Base-by-base conservation (phyloP, 2,888 invertebrate genomes). In the Omphaloscelis lunosa region DNA sequence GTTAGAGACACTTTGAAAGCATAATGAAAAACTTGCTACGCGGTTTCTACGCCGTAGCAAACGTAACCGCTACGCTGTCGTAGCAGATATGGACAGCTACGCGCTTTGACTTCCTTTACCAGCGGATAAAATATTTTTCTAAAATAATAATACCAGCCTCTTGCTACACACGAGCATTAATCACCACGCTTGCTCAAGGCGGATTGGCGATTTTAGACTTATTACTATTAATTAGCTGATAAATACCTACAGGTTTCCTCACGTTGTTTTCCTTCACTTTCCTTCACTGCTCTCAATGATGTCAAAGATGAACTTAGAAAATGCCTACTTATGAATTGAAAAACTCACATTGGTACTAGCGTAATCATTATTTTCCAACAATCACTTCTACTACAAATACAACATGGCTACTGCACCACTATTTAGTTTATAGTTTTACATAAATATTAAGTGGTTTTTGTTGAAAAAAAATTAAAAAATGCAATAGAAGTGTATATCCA, bases 31-130 rank as follows among this genome's bases (percentile, higher is more conserved):
- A 51, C 23, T 23, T 39, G 17, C 76, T 77, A 77, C 77, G 34
- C 34, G 23, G 67, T 20, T 66, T 5, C 77, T 67, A 67, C 34
- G 61, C 41, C 68, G 45, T 77, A 77, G 45, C 61, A 41, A 45
- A 27, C 51, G 29, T 53, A 61, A 34, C n/a, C 12, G 66, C 53
- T 61, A 76, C 23, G 45, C 51, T 27, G 2, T 66, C 61, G 51
- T 77, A 67, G 77, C 67, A 77, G 17, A 61, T 9, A 53, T 34
- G 20, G 11, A 41, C 1, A 23, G 17, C 39, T 56, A 34, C 70
- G 51, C 51, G n/a, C 9, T 41, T 63, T 2, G 11, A 62, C 9
- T 56, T 51, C 27, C 11, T n/a, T 29, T 58, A 15, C 2, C 2
- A 29, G 23, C 0, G 7, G 4, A 39, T 48, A 23, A 53, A 11